Evolutionary conservation across 2,113 vertebrate genomes (phyloP).

Genomic region (Talpa occidentalis): DNA sequence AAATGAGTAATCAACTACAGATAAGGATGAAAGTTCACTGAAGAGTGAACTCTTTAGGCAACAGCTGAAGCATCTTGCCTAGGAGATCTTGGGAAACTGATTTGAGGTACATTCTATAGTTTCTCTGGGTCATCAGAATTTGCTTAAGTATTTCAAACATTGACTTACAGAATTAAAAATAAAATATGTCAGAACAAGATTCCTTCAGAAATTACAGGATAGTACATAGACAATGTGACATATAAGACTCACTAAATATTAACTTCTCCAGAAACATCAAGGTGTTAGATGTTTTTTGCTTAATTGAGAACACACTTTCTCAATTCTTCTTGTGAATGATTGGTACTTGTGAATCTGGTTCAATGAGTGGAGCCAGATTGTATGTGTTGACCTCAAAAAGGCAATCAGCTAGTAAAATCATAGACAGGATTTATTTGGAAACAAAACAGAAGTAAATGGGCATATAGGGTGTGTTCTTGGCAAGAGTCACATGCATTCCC

Average conservation of each 20-base stretch:
- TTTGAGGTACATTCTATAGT: neutral
- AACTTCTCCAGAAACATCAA: neutral
- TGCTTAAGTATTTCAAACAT: neutral
- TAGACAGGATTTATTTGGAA: too few species aligned
- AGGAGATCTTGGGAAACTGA: neutral
- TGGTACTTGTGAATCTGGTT: neutral
- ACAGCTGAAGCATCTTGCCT: neutral
- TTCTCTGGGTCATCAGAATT: neutral
- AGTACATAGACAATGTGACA: neutral
- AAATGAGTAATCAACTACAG: neutral
- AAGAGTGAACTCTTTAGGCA: neutral
- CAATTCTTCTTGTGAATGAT: too few species aligned
- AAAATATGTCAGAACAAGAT: conserved; percentile 20
- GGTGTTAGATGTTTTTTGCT: neutral
- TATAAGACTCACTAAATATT: neutral
- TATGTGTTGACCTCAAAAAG: too few species aligned
- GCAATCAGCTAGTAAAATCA: too few species aligned
- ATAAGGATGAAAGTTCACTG: neutral
- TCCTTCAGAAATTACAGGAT: neutral
- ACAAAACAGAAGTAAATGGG: too few species aligned
- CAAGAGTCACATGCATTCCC: too few species aligned
- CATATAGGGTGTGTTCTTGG: too few species aligned
- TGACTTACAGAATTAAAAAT: neutral
- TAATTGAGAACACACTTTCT: conserved; percentile 20
- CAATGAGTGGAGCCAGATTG: neutral